phyloP scores from a whole-genome alignment of 1,140 invertebrate genomes.

The Aphis gossypii region DNA sequence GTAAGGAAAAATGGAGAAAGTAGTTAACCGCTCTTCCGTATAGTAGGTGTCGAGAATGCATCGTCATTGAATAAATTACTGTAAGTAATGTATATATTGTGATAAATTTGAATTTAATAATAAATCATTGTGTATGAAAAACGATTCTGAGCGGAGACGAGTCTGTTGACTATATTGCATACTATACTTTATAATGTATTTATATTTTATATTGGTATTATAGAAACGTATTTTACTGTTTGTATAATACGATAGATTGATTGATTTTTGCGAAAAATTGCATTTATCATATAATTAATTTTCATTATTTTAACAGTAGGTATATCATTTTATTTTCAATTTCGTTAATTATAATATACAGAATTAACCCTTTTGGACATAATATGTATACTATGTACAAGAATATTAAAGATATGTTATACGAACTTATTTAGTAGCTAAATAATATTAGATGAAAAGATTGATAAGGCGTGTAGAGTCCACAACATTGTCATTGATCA shows the following conservation, averaged over 20 bases:
- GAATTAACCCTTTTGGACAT: too few relatives aligned
- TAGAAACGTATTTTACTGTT: too few relatives aligned
- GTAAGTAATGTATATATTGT: not conserved
- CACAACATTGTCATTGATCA: too few relatives aligned
- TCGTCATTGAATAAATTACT: not conserved
- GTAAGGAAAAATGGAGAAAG: not conserved
- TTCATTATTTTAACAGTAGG: not conserved
- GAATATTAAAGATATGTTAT: too few relatives aligned
- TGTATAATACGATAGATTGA: not conserved
- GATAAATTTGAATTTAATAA: not conserved
- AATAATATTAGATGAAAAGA: too few relatives aligned
- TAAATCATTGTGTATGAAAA: not conserved
- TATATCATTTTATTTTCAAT: too few relatives aligned
- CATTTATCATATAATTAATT: not conserved
- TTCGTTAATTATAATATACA: too few relatives aligned
- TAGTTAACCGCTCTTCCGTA: not conserved
- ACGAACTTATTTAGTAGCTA: too few relatives aligned
- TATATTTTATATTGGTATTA: not conserved
- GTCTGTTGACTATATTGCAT: not conserved
- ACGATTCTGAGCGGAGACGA: too few relatives aligned
- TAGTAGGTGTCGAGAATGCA: not conserved
- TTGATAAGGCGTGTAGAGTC: too few relatives aligned
- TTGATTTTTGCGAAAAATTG: not conserved
- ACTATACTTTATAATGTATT: not conserved
- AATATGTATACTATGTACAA: too few relatives aligned